Evolutionary conservation across 2,888 invertebrate species (phyloP).

Genomic region (Drosophila prolongata): DNA sequence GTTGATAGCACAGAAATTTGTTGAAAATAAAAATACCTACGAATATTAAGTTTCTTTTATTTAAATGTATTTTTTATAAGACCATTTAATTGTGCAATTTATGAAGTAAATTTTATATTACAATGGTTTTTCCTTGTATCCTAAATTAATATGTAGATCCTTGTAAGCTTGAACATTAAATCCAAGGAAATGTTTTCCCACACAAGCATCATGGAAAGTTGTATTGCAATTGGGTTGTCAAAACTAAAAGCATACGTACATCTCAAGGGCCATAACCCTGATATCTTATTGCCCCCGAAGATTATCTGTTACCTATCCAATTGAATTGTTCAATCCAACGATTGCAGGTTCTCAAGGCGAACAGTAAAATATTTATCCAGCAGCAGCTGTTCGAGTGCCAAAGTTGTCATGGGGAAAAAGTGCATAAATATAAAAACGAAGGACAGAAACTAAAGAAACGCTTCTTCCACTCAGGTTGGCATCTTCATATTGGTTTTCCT

Average conservation of each 20-base stretch:
- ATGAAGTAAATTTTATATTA: too few relatives aligned
- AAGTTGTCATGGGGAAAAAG: slow-evolving; percentile 32
- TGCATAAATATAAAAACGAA: slow-evolving; percentile 47
- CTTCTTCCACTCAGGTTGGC: slow-evolving; percentile 40
- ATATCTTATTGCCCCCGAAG: slow-evolving; percentile 29
- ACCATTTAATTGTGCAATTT: too few relatives aligned
- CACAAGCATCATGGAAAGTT: neutral
- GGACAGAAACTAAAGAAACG: slow-evolving; percentile 31
- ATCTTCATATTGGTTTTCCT: slow-evolving; percentile 46
- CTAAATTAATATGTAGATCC: too few relatives aligned
- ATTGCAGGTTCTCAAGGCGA: neutral
- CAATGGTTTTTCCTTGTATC: too few relatives aligned
- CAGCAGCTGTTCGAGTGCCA: slow-evolving; percentile 45
- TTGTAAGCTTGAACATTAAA: neutral
- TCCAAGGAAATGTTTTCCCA: neutral
- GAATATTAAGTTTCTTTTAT: too few relatives aligned
- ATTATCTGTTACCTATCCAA: slow-evolving; percentile 38
- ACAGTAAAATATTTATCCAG: slow-evolving; percentile 38
- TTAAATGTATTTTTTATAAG: too few relatives aligned
- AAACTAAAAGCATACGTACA: slow-evolving; percentile 6
- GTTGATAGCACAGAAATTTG: too few relatives aligned
- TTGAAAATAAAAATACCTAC: too few relatives aligned
- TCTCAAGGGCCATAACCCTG: slow-evolving; percentile 23
- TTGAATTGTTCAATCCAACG: slow-evolving; percentile 28
- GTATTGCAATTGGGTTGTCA: neutral